Evolutionary conservation across 2,888 invertebrate species (phyloP).

Genomic region (Malthinus flaveolus): DNA sequence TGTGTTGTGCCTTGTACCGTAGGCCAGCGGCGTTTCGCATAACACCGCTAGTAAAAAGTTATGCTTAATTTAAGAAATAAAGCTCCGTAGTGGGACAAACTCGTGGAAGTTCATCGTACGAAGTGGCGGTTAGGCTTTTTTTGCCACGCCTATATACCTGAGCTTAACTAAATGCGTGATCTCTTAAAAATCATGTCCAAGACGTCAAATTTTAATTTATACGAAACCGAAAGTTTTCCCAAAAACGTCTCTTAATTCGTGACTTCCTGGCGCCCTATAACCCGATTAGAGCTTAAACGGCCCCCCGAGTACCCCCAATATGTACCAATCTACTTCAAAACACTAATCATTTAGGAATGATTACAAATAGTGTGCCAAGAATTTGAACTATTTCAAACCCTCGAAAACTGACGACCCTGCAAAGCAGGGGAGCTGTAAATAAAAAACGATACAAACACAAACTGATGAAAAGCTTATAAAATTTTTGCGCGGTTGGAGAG

Average conservation of each 20-base stretch:
- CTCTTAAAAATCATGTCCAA: slow-evolving; percentile 16
- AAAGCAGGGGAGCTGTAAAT: too few relatives aligned
- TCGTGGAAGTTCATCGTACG: slow-evolving; percentile 41
- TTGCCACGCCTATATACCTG: slow-evolving; percentile 35
- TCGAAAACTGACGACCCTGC: too few relatives aligned
- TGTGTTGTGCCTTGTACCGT: slow-evolving; percentile 13
- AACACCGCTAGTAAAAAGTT: slow-evolving; percentile 27
- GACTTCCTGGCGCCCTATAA: slow-evolving; percentile 9
- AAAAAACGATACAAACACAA: too few relatives aligned
- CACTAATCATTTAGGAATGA: too few relatives aligned
- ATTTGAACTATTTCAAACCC: too few relatives aligned
- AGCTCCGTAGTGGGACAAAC: slow-evolving; percentile 34
- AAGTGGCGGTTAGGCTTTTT: slow-evolving; percentile 40
- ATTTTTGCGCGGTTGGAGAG: too few relatives aligned
- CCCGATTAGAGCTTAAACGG: background rate
- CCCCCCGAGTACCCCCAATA: too few relatives aligned
- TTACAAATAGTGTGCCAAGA: too few relatives aligned
- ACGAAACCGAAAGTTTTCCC: too few relatives aligned
- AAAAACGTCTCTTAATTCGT: slow-evolving; percentile 9
- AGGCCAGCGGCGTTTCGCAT: slow-evolving; percentile 23
- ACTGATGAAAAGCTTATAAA: too few relatives aligned
- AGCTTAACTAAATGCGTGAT: slow-evolving; percentile 21
- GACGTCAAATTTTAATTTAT: background rate
- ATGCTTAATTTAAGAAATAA: slow-evolving; percentile 33
- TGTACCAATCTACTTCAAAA: too few relatives aligned